A percentile compares a stretch with the other conserved stretches of the same genome.
Conservation (phyloP, 1,140 invertebrate species). For the Hyposmocoma kahamanoa region DNA sequence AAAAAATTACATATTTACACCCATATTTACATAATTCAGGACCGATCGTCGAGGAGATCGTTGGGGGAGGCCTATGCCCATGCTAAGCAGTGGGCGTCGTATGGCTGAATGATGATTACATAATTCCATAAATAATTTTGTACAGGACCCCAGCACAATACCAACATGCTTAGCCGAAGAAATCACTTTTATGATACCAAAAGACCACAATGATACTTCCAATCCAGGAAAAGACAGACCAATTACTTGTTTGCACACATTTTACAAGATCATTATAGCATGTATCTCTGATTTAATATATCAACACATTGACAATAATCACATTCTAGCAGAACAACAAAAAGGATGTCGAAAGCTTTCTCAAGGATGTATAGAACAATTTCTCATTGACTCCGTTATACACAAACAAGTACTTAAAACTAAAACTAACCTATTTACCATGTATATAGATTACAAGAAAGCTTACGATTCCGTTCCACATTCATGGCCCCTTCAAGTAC, state of each 20-base stretch:
- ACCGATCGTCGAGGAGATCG: too few relatives aligned
- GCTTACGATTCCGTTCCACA: not conserved
- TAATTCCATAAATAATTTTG: constrained; percentile 2
- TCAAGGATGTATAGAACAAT: not conserved
- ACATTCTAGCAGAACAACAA: not conserved
- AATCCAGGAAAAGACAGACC: not conserved
- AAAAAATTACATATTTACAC: constrained; percentile 3
- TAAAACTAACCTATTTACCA: not conserved
- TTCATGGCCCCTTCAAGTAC: not conserved
- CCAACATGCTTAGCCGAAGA: not conserved
- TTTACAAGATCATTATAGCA: not conserved
- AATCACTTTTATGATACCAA: constrained; percentile 1
- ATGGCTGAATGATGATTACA: too few relatives aligned
- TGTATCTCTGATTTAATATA: constrained; percentile 6
- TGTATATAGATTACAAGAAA: constrained; percentile 4
- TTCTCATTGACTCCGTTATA: not conserved
- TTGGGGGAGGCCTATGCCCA: too few relatives aligned
- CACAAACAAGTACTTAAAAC: not conserved
- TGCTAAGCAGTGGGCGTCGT: too few relatives aligned
- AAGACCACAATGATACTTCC: not conserved
- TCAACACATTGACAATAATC: not conserved
- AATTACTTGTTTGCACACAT: not conserved
- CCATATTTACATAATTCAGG: constrained; percentile 1
- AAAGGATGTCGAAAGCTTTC: not conserved
- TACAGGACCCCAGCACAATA: not conserved